Base-by-base conservation (phyloP, 1,140 invertebrate species). In the Leptopilina boulardi region DNA sequence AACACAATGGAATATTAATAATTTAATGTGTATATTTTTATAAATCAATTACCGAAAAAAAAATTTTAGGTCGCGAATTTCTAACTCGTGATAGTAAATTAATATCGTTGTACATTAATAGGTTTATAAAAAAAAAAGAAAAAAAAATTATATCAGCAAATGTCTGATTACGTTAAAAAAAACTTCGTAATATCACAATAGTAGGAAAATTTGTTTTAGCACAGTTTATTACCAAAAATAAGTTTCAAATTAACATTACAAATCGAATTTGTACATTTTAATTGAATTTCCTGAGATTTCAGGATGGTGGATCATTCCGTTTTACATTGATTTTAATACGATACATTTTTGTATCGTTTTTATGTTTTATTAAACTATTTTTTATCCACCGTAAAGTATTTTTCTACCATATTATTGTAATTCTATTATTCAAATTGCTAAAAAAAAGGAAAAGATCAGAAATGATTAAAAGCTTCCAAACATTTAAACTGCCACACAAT, bases 11-110 rank as follows among this genome's bases (percentile, higher is more conserved):
- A 59, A 23, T 59, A 23, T 21, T 15, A 59, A 59, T 59, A 59
- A 59, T 59, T 66, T 66, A 66, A 66, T 66, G 23, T 66, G 59
- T 66, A 66, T 66, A 66, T 66, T 66, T 66, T 66, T 66, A 66
- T 66, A 66, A 30, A 34, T 66, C 59, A 19, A 59, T 59, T 59
- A 59, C 59, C 23, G 59, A 11, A 13, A 66, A 66, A 30, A 66
- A 66, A 66, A 15, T 30, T 66, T 66, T 30, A 26, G 23, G 13
- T n/a, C 59, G 26, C 59, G 59, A 30, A 18, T 66, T 66, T 66
- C 15, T 30, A 66, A 66, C 26, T 66, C 59, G 59, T 66, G 59
- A 66, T 66, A 66, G 15, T 30, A 66, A 66, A 66, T 66, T 23
- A 66, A 66, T 23, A 30, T 30, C 59, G 59, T 66, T 66, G 59